Evolutionary conservation across 2,888 invertebrate species (phyloP).

Genomic region (Ypsolopha sequella): DNA sequence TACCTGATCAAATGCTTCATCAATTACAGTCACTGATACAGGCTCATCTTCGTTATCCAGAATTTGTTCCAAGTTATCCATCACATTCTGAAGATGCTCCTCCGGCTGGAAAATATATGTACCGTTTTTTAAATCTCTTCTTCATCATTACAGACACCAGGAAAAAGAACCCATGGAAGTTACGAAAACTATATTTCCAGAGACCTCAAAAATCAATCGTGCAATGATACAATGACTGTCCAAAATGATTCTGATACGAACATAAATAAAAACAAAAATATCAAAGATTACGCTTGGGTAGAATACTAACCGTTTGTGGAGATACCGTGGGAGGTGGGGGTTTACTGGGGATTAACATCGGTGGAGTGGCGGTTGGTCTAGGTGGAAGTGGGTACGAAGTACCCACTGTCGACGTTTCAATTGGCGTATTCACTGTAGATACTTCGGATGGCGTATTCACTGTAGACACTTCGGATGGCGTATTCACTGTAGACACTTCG

Average conservation of each 20-base stretch:
- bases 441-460: conserved; percentile 9
- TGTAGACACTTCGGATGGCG: background rate
- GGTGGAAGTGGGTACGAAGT: background rate
- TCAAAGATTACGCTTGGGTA: too few species aligned
- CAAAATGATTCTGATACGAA: too few species aligned
- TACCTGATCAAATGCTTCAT: conserved; percentile 39
- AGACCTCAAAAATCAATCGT: too few species aligned
- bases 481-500: background rate
- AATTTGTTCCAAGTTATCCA: conserved; percentile 32
- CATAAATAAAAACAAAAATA: too few species aligned
- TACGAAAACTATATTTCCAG: background rate
- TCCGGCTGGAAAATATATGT: conserved; percentile 29
- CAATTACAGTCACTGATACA: conserved; percentile 29
- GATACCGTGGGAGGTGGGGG: background rate
- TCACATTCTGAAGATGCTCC: conserved; percentile 39
- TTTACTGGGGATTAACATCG: too few species aligned
- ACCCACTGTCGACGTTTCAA: background rate
- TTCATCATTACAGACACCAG: background rate
- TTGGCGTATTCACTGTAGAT: conserved; percentile 4
- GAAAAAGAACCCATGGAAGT: background rate
- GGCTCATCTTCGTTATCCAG: conserved; percentile 25
- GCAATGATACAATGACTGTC: background rate
- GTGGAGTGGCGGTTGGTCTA: background rate
- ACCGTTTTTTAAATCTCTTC: too few species aligned
- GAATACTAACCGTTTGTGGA: background rate